Evolutionary conservation across 1,140 invertebrate genomes (phyloP), one percentile per base, ranked within the genome.

Genomic region (Drosophila nikananu): DNA sequence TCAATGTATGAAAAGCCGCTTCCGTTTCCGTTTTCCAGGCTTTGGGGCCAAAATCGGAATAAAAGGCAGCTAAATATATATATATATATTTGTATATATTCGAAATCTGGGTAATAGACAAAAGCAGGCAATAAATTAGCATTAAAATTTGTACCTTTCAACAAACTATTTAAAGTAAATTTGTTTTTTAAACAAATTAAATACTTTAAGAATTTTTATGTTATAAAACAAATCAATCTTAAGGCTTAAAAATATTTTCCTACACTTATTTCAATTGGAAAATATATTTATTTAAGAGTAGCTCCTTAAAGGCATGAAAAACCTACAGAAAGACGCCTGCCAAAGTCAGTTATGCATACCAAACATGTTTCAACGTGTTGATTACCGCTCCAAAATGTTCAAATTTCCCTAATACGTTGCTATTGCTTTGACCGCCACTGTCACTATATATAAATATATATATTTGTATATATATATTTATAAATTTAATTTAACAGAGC

Each of bases 1-100:
- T 87, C 84, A 87, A 89, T 87, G 84, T 87, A 81, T 65, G 61
- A 74, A 73, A 74, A 74, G 68, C 67, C 68, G 67, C 55, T 73
- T 73, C 67, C 71, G 67, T 52, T 73, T 59, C 70, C 72, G 54
- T 35, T 37, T 37, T 37, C 35, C 39, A 30, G 27, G 52, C 59
- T 52, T 49, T 32, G 52, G 61, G 44, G 48, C 37, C 23, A 39
- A 57, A 57, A 57, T 48, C 23, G 59, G 39, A 72, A 71, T 77
- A 51, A 63, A 68, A 64, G 32, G 62, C 54, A 44, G 35, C 35
- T 46, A 60, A 64, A 64, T 2, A 30, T 30, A 9, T 30, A 30
- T 35, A 35, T 12, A 35, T 9, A 32, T 32, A 32, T 55, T 25
- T 49, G 19, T 42, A 42, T 23, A 15, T 39, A 55, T 39, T 17